phyloP scores from a whole-genome alignment of 2,797 vertebrate genomes.

The Thalassophryne amazonica region DNA sequence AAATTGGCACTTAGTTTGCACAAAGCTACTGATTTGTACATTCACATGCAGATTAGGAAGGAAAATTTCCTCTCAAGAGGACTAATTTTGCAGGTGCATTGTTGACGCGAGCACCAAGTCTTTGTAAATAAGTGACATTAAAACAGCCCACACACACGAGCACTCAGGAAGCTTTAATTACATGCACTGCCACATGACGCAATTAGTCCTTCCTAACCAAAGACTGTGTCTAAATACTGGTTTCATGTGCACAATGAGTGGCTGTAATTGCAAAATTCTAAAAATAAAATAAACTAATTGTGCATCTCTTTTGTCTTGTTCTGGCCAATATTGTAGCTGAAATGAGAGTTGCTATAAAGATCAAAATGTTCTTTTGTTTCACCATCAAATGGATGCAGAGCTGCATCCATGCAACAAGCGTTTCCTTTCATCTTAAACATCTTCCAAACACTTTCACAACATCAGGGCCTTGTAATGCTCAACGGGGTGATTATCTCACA shows the following conservation, averaged over 20 bases:
- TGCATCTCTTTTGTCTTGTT: conserved; percentile 27
- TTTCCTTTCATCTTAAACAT: conserved; percentile 8
- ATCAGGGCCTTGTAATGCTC: neutral
- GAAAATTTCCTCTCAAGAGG: conserved; percentile 1
- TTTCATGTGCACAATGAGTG: conserved; percentile 25
- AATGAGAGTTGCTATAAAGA: conserved; percentile 43
- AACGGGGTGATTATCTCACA: conserved; percentile 3
- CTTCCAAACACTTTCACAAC: conserved; percentile 16
- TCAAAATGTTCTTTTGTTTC: conserved; percentile 46
- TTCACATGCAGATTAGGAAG: neutral
- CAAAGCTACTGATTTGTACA: too few species aligned
- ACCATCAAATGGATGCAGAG: conserved; percentile 30
- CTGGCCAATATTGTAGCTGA: conserved; percentile 29
- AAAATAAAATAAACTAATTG: conserved; percentile 64
- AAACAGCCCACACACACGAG: conserved; percentile 26
- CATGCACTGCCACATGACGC: conserved; percentile 38
- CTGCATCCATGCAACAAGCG: neutral
- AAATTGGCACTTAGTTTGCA: too few species aligned
- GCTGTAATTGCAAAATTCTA: conserved; percentile 60
- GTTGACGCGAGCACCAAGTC: conserved; percentile 1
- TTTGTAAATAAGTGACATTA: conserved; percentile 3
- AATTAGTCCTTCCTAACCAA: conserved; percentile 39
- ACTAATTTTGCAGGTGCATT: conserved; percentile 34
- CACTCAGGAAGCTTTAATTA: conserved; percentile 58
- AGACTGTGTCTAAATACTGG: conserved; percentile 51